Evolutionary conservation across 2,888 invertebrate genomes (phyloP).

Genomic region (Nemotelus nigrinus): DNA sequence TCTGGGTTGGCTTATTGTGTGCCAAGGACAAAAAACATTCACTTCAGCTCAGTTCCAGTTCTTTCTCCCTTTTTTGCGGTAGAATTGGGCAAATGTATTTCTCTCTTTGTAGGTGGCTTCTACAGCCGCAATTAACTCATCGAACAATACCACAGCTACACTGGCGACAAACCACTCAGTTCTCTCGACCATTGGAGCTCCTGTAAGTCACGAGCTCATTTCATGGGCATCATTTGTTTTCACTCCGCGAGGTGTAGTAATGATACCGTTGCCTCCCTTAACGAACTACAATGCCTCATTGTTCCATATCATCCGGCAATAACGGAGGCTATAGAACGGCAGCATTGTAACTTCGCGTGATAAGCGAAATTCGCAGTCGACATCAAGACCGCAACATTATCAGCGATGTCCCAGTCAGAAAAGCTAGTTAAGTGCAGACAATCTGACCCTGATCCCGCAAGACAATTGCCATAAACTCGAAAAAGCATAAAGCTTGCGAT

Average conservation of each 20-base stretch:
- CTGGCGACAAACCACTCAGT: neutral
- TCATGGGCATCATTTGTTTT: neutral
- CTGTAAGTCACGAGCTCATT: neutral
- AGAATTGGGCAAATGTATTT: too few species aligned
- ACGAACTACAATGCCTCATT: neutral
- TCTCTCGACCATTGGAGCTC: neutral
- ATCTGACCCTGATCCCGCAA: neutral
- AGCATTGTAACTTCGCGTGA: neutral
- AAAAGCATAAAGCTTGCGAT: neutral
- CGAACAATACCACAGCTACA: neutral
- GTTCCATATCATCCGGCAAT: neutral
- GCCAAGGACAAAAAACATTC: too few species aligned
- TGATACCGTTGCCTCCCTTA: neutral
- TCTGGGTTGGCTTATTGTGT: too few species aligned
- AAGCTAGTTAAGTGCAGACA: neutral
- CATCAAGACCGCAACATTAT: slow-evolving; percentile 1
- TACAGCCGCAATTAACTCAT: too few species aligned
- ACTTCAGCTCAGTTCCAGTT: too few species aligned
- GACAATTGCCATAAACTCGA: neutral
- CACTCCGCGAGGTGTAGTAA: neutral
- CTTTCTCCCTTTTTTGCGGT: too few species aligned
- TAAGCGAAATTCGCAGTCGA: neutral
- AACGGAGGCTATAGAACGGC: neutral
- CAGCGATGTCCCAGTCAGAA: neutral
- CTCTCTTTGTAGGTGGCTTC: too few species aligned